Base-by-base conservation (phyloP, 2,113 vertebrate species). In the Callionymus lyra region DNA sequence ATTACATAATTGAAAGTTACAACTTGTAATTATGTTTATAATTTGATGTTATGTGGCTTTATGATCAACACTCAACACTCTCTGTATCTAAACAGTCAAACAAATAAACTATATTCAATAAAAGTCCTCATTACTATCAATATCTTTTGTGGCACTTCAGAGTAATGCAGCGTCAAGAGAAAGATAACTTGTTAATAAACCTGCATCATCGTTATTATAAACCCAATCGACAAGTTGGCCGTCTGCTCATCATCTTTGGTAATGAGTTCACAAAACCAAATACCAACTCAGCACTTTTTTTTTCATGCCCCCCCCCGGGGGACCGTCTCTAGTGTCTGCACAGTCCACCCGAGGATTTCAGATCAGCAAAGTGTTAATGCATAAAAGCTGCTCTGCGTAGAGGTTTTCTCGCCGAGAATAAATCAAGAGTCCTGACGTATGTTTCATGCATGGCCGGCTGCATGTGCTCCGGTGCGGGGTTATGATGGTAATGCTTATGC, bases 171-270 rank as follows among this genome's bases (percentile, higher is more conserved):
- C 16, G 5, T 1, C 1, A 3, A 15, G 44, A 13, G 44, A 44
- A n/a, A 57, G 38, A 34, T 41, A 42, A 47, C 37, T 50, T 37
- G 48, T 63, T 63, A 39, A 64, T 63, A 61, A 50, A 4, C 55
- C 58, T 16, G 55, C 4, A 34, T 70, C 60, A 66, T 61, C 63
- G 61, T 51, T 53, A 60, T 8, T 52, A 45, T 36, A 41, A 68
- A 54, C 41, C 34, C 3, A 56, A 70, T 68, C 31, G 59, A 72
- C 63, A 55, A 56, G 38, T 48, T 53, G 54, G 56, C 59, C 57
- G 53, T 65, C 43, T 44, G 43, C 68, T 67, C 56, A 65, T 79
- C 57, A 60, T 50, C 59, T 64, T 63, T 76, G 42, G 70, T 79
- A 65, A 76, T 61, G 63, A 79, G 65, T 45, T 34, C 38, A 53